Evolutionary conservation across 1,140 invertebrate genomes (phyloP), one percentile per base, ranked within the genome.

Genomic region (Anadara kagoshimensis): DNA sequence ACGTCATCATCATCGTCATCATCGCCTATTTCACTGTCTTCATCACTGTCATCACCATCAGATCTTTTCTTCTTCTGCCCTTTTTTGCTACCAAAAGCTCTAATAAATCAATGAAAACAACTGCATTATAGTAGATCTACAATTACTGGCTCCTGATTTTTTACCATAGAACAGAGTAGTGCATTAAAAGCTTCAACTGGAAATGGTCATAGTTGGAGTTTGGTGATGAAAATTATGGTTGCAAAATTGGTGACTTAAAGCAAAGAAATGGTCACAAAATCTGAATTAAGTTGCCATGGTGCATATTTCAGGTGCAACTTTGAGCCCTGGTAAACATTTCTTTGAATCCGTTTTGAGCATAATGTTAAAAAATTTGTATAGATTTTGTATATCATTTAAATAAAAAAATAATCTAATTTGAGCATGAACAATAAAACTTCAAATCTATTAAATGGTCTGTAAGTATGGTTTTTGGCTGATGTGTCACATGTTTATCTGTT

Each of bases 1-100:
- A 85, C 62, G 41, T 79, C 79, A 72, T 82, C 85, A 20, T 80
- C 79, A 44, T 85, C 84, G 61, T 81, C 81, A 63, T 83, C 86
- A 64, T 84, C 83, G 2, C 7, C 29, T 36, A 36, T 36, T 66
- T 80, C 79, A 24, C 81, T 79, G 29, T 80, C 79, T 53, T 75
- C 78, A 64, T 79, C 78, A 53, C 82, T 80, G 59, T 80, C 81
- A 57, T 78, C 78, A 29, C 72, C 79, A 61, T 79, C 78, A 47
- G 67, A 51, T 54, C 22, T 22, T 16, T 79, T 64, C 29, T 69
- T 65, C 56, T 68, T 70, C 51, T 80, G 74, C 3, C 45, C 58
- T 20, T 65, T 58, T 63, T 82, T 78, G 57, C 78, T 78, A 18
- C 66, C 51, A 70, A 78, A 77, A 53, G 81, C 78, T 56, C 82